Evolutionary conservation across 2,797 vertebrate species (phyloP).

Genomic region (Megalops cyprinoides): DNA sequence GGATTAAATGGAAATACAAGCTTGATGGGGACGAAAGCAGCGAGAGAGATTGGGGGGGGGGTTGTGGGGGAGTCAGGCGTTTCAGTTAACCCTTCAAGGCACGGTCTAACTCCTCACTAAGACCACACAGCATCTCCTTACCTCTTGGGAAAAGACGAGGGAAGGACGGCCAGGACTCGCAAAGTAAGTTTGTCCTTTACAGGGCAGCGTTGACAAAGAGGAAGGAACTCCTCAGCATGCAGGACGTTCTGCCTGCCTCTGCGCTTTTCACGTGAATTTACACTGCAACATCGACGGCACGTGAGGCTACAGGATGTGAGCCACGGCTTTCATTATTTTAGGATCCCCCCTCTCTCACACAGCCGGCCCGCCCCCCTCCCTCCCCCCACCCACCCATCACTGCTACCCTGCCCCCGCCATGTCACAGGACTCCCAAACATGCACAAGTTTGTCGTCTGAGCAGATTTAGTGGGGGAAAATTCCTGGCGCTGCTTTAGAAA

Average conservation of each 20-base stretch:
- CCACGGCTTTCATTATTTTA: background rate
- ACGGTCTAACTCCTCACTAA: conserved; percentile 43
- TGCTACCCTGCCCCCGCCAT: background rate
- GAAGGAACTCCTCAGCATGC: background rate
- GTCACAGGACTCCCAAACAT: conserved; percentile 28
- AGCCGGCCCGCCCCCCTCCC: too few relatives aligned
- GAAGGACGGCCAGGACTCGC: background rate
- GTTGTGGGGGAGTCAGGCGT: conserved; percentile 46
- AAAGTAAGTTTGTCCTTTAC: background rate
- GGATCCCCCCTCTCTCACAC: background rate
- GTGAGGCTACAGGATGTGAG: background rate
- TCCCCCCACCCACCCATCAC: background rate
- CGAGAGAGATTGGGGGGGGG: conserved; percentile 53
- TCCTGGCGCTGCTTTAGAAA: conserved; percentile 36
- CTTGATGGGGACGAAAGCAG: conserved; percentile 44
- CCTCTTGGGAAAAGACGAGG: background rate
- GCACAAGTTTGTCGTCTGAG: conserved; percentile 26
- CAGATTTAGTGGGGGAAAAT: conserved; percentile 28
- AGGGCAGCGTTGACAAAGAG: background rate
- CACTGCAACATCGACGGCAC: background rate
- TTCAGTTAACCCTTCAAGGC: conserved; percentile 46
- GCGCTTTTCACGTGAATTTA: background rate
- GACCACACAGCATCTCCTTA: background rate
- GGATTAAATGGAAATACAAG: conserved; percentile 61
- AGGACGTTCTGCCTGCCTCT: background rate